phyloP scores from a whole-genome alignment of 1,140 invertebrate species.

The Nylanderia fulva region DNA sequence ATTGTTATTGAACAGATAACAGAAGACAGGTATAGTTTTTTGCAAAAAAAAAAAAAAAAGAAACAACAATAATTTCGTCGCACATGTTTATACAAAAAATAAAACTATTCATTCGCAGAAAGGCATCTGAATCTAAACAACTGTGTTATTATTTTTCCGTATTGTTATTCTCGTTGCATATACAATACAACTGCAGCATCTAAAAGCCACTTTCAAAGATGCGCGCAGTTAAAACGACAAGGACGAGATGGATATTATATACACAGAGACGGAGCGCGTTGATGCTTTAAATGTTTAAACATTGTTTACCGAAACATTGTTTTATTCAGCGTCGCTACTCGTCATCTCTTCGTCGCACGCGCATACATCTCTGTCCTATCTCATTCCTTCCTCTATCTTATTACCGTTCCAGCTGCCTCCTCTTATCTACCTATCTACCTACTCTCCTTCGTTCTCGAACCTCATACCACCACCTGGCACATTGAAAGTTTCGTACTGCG shows the following conservation, averaged over 20 bases:
- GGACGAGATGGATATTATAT: background rate
- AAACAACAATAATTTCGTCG: conserved; percentile 7
- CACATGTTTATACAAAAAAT: no score
- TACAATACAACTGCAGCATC: background rate
- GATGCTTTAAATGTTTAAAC: conserved; percentile 63
- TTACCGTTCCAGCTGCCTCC: conserved; percentile 45
- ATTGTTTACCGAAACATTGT: conserved; percentile 80
- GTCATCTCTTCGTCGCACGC: background rate
- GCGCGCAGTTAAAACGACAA: background rate
- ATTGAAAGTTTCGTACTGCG: conserved; percentile 59
- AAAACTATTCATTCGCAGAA: background rate
- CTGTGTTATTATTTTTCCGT: conserved; percentile 1
- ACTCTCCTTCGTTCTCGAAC: background rate
- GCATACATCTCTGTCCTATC: conserved; percentile 15
- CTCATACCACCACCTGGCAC: conserved; percentile 28
- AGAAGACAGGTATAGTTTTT: background rate
- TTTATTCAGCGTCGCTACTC: conserved; percentile 63
- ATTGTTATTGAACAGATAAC: background rate
- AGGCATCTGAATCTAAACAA: conserved; percentile 9
- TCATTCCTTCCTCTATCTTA: conserved; percentile 17
- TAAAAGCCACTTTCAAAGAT: background rate
- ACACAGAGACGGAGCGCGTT: background rate
- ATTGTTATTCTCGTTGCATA: background rate
- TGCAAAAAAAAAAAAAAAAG: no score
- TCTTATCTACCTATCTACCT: conserved; percentile 15